Evolutionary conservation across 2,888 invertebrate genomes (phyloP).

Genomic region (Troides helena): DNA sequence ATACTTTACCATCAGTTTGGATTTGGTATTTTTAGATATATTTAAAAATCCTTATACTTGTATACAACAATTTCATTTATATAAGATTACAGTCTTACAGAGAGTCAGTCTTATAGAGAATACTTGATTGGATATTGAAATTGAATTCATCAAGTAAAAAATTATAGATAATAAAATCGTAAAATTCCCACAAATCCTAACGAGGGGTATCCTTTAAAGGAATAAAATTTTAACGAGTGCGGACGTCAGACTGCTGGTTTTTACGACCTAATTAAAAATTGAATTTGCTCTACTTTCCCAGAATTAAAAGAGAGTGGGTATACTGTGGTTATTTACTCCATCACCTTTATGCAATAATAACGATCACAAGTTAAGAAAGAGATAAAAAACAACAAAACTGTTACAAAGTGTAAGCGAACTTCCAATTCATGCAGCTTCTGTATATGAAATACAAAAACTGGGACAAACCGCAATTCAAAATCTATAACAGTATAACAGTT

Average conservation of each 20-base stretch:
- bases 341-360: background rate
- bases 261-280: background rate
- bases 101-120: no score
- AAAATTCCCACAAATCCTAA: background rate
- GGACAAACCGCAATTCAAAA: background rate
- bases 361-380: no score
- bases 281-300: background rate
- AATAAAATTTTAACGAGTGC: slow-evolving; percentile 5
- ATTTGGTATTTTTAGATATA: no score
- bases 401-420: no score
- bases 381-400: no score
- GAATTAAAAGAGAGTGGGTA: background rate
- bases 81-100: no score
- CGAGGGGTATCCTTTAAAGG: background rate
- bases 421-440: background rate
- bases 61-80: no score
- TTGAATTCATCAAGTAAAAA: background rate
- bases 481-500: background rate
- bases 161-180: background rate
- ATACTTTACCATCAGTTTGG: no score
- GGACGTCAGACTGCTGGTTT: background rate
- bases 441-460: background rate
- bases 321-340: background rate
- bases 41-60: no score
- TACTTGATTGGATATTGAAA: no score